Evolutionary conservation across 2,113 vertebrate species (phyloP), one percentile per base, ranked within the genome.

Genomic region (Forbesichthys agassizii): DNA sequence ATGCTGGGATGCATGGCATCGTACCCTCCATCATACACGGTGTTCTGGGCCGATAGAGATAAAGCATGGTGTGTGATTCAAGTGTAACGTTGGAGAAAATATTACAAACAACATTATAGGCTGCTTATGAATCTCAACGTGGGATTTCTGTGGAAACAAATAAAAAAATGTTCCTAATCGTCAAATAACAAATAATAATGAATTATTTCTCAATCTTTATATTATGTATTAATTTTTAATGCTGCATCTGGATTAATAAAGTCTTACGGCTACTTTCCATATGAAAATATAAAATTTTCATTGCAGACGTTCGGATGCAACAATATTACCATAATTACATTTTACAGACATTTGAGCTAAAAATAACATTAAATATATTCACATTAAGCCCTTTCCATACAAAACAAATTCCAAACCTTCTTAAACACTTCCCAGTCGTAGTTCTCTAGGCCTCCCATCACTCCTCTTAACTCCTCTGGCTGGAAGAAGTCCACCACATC

Each of bases 351-450:
- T 52, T 3, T 3, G 16, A 56, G n/a, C 7, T 9, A 8, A 56
- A 18, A 20, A n/a, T 56, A 18, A 56, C 20, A 18, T 18, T 20
- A 56, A 10, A 56, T 56, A 14, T 56, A 9, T 7, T 20, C 16
- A 18, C 5, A n/a, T 16, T 54, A 4, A 13, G 10, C 14, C 14
- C 11, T 57, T 56, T 46, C 11, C 9, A 13, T 42, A 20, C 33
- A 33, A 11, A 48, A 9, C 4, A n/a, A 12, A 54, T 20, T 48
- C 3, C 60, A 13, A 11, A 96, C 95, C 94, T 90, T 66, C 86
- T 93, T 92, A 76, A 95, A 89, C 13, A 69, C 61, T 3, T 93
- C 79, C 95, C 94, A 96, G 84, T 95, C 87, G 20, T 93, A 94
- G 71, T 90, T 77, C 52, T 92, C 88, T 11, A 82, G 87, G 70